A percentile compares a stretch with the other conserved stretches of the same genome.
Conservation (phyloP, 2,797 vertebrate species). For the Galagoides demidoff region DNA sequence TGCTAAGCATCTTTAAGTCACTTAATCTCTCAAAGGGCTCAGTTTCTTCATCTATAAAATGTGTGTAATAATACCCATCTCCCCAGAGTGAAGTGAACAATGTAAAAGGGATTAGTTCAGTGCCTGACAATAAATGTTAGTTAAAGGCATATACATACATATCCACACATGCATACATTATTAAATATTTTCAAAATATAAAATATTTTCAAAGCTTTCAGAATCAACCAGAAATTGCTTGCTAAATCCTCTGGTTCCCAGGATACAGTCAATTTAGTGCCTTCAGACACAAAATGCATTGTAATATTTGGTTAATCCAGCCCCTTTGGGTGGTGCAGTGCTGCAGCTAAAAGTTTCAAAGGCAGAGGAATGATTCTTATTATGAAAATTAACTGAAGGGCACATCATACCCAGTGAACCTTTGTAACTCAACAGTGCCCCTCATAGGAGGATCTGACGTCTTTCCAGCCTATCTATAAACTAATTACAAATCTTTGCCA, state of each 20-base stretch:
- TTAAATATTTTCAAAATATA: not conserved
- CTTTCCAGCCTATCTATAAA: conserved; percentile 47
- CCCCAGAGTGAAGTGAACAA: not conserved
- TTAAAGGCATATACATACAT: not conserved
- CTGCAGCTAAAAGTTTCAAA: not conserved
- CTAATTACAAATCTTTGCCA: conserved; percentile 12
- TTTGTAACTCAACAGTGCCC: not conserved
- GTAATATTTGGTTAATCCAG: not conserved
- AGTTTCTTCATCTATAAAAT: not conserved
- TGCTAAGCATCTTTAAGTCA: not conserved
- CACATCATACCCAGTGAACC: not conserved
- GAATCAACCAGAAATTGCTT: not conserved
- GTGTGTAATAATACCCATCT: not conserved
- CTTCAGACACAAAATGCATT: not conserved
- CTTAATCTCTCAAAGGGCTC: not conserved
- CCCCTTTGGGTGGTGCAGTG: not conserved
- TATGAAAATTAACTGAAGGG: conserved; percentile 5
- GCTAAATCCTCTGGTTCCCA: not conserved
- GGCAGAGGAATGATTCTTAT: not conserved
- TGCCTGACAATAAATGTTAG: not conserved
- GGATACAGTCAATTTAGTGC: not conserved
- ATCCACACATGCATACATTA: not conserved
- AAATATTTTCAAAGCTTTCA: not conserved
- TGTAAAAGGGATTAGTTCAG: not conserved
- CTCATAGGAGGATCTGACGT: not conserved